Conservation (phyloP, 1,140 invertebrate genomes). For the Anastatus disparis region DNA sequence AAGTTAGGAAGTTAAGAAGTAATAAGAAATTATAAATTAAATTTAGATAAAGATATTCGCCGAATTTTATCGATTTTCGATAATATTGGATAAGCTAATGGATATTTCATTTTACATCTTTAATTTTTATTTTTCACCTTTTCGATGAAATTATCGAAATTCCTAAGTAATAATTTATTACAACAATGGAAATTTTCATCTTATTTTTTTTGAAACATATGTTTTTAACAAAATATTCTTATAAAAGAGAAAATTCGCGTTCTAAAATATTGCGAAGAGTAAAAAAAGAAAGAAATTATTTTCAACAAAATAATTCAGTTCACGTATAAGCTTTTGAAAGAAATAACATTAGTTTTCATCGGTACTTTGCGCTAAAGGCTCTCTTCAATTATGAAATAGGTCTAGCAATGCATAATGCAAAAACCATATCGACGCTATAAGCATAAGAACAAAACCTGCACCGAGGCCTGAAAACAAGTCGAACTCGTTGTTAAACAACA, state of each 20-base stretch:
- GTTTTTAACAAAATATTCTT: neutral
- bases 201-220: neutral
- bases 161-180: no score
- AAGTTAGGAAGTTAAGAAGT: neutral
- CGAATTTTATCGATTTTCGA: neutral
- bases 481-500: neutral
- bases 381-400: slow-evolving; percentile 3
- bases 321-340: neutral
- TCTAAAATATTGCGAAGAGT: no score
- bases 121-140: no score
- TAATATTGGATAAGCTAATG: neutral
- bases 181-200: no score
- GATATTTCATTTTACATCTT: no score
- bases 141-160: no score
- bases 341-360: neutral
- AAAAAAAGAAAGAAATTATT: neutral
- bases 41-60: neutral
- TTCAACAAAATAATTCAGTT: neutral
- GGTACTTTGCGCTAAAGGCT: slow-evolving; percentile 14
- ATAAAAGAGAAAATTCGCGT: neutral
- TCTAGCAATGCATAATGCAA: neutral
- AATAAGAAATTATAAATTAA: neutral
- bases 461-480: no score
- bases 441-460: neutral
- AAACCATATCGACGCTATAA: neutral